A percentile compares a stretch with the other conserved stretches of the same genome.
Conservation (phyloP, 1,140 invertebrate species). For the Ips nitidus region DNA sequence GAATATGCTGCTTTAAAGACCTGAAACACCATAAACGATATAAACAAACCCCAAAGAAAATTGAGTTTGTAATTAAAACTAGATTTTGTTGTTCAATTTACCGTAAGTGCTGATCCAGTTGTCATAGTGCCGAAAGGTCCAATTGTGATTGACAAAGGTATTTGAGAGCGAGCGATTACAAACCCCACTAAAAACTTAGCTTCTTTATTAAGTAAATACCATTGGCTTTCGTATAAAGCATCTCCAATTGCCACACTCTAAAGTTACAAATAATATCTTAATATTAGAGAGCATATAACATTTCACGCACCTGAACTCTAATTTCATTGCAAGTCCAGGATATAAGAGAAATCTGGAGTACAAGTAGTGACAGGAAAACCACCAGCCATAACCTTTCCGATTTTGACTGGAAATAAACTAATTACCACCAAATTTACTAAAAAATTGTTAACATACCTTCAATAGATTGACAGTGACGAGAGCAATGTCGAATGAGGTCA, state of each 20-base stretch:
- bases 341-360: conserved; percentile 18
- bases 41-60: neutral
- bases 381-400: conserved; percentile 4
- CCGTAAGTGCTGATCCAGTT: conserved; percentile 4
- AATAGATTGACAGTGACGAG: conserved; percentile 9
- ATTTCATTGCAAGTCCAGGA: conserved; percentile 20
- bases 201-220: conserved; percentile 13
- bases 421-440: neutral
- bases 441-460: conserved; percentile 1
- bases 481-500: conserved; percentile 14
- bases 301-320: conserved; percentile 9
- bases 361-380: conserved; percentile 3
- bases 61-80: neutral
- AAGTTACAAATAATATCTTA: neutral
- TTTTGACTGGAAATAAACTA: too few species aligned
- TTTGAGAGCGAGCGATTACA: neutral
- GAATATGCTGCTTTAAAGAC: neutral
- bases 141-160: conserved; percentile 8
- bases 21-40: neutral
- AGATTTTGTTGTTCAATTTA: neutral
- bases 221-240: conserved; percentile 13
- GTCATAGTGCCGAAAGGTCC: conserved; percentile 21
- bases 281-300: neutral
- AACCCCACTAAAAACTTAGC: neutral
- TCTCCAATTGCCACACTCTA: conserved; percentile 12